phyloP scores from a whole-genome alignment of 2,888 invertebrate species.

The Drosophila mayaguana region DNA sequence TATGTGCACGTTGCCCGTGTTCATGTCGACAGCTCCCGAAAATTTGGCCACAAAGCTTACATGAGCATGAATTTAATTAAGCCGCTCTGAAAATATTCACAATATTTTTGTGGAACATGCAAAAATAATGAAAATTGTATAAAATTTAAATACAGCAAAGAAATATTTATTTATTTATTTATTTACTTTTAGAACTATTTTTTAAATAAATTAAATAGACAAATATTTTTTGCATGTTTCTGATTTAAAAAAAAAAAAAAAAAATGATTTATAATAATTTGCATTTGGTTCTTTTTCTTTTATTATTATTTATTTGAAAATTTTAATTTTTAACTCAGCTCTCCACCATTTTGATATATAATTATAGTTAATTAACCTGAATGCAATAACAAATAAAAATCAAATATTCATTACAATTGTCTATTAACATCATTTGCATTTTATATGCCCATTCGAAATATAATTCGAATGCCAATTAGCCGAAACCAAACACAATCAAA shows the following conservation, averaged over 20 bases:
- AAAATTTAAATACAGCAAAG: background rate
- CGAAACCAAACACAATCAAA: slow-evolving; percentile 11
- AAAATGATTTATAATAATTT: too few species aligned
- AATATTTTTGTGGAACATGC: background rate
- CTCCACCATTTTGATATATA: background rate
- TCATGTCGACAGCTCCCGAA: slow-evolving; percentile 22
- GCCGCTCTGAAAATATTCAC: background rate
- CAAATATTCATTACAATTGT: slow-evolving; percentile 7
- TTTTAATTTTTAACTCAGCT: background rate
- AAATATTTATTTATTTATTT: background rate
- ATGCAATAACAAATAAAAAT: background rate
- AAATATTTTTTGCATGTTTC: too few species aligned
- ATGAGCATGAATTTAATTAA: slow-evolving; percentile 34
- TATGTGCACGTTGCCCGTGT: background rate
- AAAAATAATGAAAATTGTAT: background rate
- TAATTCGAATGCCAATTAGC: slow-evolving; percentile 17
- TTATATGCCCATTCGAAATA: slow-evolving; percentile 10
- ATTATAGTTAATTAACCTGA: slow-evolving; percentile 2
- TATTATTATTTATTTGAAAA: background rate
- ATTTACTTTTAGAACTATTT: too few species aligned
- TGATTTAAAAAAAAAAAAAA: too few species aligned
- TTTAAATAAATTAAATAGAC: too few species aligned
- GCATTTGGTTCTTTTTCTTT: too few species aligned
- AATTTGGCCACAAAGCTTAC: slow-evolving; percentile 29
- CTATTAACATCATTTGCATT: slow-evolving; percentile 5